A percentile compares a stretch with the other conserved stretches of the same genome.
phyloP scores from a whole-genome alignment of 2,113 vertebrate species.

The Phalacrocorax carbo region DNA sequence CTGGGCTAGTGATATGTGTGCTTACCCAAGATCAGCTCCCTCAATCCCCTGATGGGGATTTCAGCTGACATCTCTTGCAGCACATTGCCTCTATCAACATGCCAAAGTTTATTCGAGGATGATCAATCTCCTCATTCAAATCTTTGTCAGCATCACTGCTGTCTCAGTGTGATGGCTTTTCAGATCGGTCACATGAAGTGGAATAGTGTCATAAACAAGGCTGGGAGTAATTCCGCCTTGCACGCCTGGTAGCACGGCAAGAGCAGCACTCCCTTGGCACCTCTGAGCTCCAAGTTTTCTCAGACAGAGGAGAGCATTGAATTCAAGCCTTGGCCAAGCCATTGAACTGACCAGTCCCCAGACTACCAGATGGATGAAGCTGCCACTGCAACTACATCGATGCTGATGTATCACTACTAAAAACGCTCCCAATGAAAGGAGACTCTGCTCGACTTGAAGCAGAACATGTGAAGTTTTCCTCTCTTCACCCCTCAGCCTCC shows the following conservation, averaged over 20 bases:
- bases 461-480: not conserved
- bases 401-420: rapidly evolving
- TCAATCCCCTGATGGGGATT: rapidly evolving
- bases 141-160: not conserved
- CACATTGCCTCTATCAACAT: not conserved
- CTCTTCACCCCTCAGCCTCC: not conserved
- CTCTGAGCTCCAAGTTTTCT: not conserved
- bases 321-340: not conserved
- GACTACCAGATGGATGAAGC: not conserved
- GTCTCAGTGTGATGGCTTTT: rapidly evolving
- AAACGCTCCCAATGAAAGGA: not conserved
- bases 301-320: not conserved
- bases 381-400: rapidly evolving
- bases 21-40: not conserved
- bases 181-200: rapidly evolving
- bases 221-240: not conserved
- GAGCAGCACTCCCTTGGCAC: not conserved
- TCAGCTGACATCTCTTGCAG: not conserved
- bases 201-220: not conserved
- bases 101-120: not conserved
- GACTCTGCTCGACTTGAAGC: rapidly evolving
- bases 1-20: not conserved
- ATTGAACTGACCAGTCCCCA: not conserved
- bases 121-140: not conserved
- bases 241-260: rapidly evolving